phyloP scores from a whole-genome alignment of 64 coral and sea anemone species.

The Astreopora myriophthalma region DNA sequence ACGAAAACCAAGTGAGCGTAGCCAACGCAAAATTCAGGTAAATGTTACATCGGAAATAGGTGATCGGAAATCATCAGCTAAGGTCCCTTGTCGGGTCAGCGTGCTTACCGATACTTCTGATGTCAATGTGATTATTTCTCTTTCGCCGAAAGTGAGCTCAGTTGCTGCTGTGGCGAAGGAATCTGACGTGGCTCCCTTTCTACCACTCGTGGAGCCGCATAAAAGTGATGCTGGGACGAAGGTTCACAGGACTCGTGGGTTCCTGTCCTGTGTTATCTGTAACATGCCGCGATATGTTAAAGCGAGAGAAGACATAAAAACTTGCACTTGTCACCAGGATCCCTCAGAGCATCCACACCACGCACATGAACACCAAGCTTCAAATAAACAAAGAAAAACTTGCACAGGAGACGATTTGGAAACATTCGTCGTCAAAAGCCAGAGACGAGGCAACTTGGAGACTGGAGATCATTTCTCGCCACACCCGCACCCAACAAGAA shows the following conservation, averaged over 20 bases:
- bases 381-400: background rate
- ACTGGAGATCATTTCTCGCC: background rate
- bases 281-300: slow-evolving; percentile 66
- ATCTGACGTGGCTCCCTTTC: background rate
- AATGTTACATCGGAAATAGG: background rate
- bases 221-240: slow-evolving; percentile 19
- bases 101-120: background rate
- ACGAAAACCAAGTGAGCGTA: background rate
- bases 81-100: background rate
- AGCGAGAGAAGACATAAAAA: background rate
- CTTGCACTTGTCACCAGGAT: slow-evolving; percentile 35
- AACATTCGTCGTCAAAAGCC: background rate
- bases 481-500: background rate
- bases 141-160: background rate
- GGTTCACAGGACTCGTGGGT: slow-evolving; percentile 73
- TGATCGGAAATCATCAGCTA: background rate
- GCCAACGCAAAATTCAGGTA: background rate
- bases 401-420: background rate
- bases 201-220: background rate
- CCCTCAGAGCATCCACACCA: slow-evolving; percentile 13
- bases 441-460: background rate
- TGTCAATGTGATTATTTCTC: slow-evolving; percentile 21
- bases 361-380: background rate
- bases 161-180: background rate
- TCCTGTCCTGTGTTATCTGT: slow-evolving; percentile 78